Conservation (phyloP, 2,113 vertebrate species). For the Panurus biarmicus region DNA sequence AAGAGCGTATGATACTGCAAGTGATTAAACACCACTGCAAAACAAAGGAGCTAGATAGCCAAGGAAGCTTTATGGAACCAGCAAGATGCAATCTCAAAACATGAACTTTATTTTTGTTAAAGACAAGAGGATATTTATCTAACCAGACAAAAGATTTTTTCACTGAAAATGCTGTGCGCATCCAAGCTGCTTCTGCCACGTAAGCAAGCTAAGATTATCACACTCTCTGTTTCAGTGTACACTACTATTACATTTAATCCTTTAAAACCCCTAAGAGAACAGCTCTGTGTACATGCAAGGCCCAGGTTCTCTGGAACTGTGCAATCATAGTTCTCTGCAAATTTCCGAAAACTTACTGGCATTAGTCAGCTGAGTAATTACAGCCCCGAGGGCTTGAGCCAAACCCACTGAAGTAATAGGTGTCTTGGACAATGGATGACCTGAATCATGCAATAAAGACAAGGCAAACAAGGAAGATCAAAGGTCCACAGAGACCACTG, state of each 20-base stretch:
- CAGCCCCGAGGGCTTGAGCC: neutral
- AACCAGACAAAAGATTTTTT: neutral
- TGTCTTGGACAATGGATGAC: neutral
- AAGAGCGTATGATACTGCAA: conserved; percentile 19
- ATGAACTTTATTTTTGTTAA: neutral
- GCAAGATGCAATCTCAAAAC: neutral
- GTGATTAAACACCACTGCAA: neutral
- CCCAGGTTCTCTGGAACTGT: neutral
- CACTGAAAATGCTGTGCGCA: neutral
- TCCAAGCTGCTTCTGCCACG: neutral
- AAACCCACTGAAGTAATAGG: neutral
- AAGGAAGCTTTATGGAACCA: neutral
- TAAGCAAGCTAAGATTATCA: conserved; percentile 10
- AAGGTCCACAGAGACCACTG: neutral
- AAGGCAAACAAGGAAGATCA: neutral
- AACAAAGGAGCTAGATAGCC: neutral
- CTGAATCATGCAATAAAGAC: neutral
- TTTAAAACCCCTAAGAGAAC: neutral
- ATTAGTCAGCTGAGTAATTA: neutral
- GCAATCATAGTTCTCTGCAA: neutral
- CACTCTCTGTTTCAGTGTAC: neutral
- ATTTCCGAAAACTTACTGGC: neutral
- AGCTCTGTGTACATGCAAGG: neutral
- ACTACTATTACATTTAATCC: neutral
- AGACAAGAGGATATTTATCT: neutral